Base-by-base conservation (phyloP, 2,797 vertebrate genomes). In the Rhinogobio ventralis region DNA sequence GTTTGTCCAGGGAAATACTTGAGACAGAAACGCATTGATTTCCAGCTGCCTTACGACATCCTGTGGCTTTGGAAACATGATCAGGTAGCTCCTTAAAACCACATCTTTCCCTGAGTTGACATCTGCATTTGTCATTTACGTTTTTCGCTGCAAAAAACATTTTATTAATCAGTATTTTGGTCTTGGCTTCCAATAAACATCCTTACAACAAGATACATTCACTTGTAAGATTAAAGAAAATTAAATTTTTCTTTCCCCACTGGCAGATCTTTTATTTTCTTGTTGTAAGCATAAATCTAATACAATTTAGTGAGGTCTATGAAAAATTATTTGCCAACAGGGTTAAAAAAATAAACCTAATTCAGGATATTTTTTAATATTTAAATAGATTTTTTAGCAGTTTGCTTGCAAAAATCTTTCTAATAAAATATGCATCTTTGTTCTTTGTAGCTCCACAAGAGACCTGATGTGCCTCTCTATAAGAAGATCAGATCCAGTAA, bases 51-150 rank as follows among this genome's bases (percentile, higher is more conserved):
- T 90, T 99, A 99, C 14, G 98, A 99, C 94, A 99, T 99, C 94
- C 95, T 99, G 90, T 99, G 98, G 98, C 97, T 99, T 92, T 99
- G 98, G 98, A 99, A 99, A 95, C 98, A 99, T 71, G 98, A 99
- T 93, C 98, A 99, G 98, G 98, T 99, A 95, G 90, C 33, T 79
- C 36, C 39, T 19, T 28, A 25, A 23, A 71, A 9, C 76, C 60
- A 45, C 62, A 42, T 53, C 68, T 49, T 72, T 13, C 5, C 23
- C 2, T 72, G 19, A 68, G 9, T 20, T 36, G 45, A 66, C 71
- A 39, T 23, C 83, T 64, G 20, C 19, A n/a, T 66, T 49, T 78
- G 49, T 81, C 51, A 68, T 42, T 77, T 39, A 57, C 9, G 7
- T 25, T 57, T 57, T 76, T 42, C n/a, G 14, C 53, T 42, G 8